These are phyloP conservation scores for Pinctada fucata DNA, from an alignment of 2,888 invertebrate species.

Conservation along the genomic window DNA sequence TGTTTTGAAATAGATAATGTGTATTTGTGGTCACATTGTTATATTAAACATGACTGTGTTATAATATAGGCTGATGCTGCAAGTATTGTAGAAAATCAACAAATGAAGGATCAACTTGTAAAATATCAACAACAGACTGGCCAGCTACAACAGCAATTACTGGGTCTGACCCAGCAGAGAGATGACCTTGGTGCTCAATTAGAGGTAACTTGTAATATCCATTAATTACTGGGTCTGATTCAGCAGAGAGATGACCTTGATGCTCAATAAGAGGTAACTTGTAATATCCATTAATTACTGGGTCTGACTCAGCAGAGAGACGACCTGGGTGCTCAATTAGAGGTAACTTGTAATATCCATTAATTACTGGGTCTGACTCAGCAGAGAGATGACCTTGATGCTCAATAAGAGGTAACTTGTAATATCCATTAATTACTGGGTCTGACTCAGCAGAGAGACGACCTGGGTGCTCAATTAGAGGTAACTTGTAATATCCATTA, in stretches of 20 bases:
- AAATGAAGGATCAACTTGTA: constrained; percentile 62
- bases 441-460: constrained; percentile 7
- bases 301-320: no score
- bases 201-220: constrained; percentile 51
- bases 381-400: background rate
- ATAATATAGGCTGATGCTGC: constrained; percentile 61
- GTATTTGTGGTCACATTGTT: no score
- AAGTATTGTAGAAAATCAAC: constrained; percentile 64
- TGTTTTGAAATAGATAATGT: no score
- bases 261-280: constrained; percentile 63
- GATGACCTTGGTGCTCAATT: constrained; percentile 67
- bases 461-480: no score
- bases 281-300: no score
- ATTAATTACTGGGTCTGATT: constrained; percentile 48
- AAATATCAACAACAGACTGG: constrained; percentile 59
- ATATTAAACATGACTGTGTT: no score
- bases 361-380: no score
- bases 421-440: background rate
- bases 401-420: constrained; percentile 2
- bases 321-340: no score
- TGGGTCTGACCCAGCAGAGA: constrained; percentile 52
- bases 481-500: no score
- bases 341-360: no score
- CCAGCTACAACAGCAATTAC: constrained; percentile 57
- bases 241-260: constrained; percentile 64